phyloP scores from a whole-genome alignment of 1,140 invertebrate species.

The Harlomillsia oculata region DNA sequence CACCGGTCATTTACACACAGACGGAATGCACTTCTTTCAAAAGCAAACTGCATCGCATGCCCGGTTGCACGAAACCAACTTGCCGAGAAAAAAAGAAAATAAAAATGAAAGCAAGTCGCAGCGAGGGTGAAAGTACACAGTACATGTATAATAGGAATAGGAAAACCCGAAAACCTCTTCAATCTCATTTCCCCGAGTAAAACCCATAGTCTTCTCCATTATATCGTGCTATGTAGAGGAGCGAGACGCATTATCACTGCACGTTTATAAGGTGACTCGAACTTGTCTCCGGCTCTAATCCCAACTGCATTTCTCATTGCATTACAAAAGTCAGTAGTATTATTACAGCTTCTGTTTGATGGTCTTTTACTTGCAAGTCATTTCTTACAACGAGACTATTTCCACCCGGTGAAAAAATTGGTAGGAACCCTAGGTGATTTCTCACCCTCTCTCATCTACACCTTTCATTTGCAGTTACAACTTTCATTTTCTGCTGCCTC shows the following conservation, averaged over 20 bases:
- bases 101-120: too few relatives aligned
- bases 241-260: slow-evolving; percentile 1
- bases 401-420: too few relatives aligned
- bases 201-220: slow-evolving; percentile 5
- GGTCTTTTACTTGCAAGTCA: too few relatives aligned
- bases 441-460: not conserved
- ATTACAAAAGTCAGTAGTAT: slow-evolving; percentile 15
- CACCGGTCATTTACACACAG: not conserved
- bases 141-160: too few relatives aligned
- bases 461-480: not conserved
- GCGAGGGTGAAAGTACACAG: too few relatives aligned
- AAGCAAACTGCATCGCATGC: too few relatives aligned
- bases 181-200: not conserved
- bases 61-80: too few relatives aligned
- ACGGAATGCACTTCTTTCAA: not conserved
- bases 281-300: slow-evolving; percentile 17
- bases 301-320: slow-evolving; percentile 16
- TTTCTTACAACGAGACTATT: too few relatives aligned
- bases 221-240: not conserved
- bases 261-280: slow-evolving; percentile 1
- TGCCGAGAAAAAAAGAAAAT: too few relatives aligned
- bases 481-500: not conserved
- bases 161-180: too few relatives aligned
- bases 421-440: not conserved
- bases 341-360: too few relatives aligned